Conservation (phyloP, 2,888 invertebrate species). For the Phania funesta region DNA sequence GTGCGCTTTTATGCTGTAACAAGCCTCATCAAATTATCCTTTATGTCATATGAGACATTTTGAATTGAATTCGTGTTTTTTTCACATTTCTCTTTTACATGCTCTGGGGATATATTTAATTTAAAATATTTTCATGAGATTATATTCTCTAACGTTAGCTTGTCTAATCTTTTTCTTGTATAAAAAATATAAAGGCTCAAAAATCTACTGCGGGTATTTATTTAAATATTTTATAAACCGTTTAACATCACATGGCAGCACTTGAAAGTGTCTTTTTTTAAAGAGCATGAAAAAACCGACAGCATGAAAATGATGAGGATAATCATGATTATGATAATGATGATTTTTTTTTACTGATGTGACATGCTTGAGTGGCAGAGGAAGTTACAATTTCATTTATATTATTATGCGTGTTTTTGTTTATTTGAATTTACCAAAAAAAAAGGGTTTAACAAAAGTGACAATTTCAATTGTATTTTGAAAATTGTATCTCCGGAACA, state of each 20-base stretch:
- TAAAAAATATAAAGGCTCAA: background rate
- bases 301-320: conserved; percentile 37
- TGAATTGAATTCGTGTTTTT: conserved; percentile 53
- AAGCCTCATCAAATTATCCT: conserved; percentile 78
- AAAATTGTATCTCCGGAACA: background rate
- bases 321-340: conserved; percentile 40
- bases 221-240: conserved; percentile 46
- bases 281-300: background rate
- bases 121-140: conserved; percentile 76
- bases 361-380: conserved; percentile 65
- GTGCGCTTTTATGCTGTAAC: conserved; percentile 61
- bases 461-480: conserved; percentile 51
- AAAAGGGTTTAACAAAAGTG: conserved; percentile 48
- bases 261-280: conserved; percentile 58
- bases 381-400: conserved; percentile 45
- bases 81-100: conserved; percentile 41
- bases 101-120: conserved; percentile 77
- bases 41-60: conserved; percentile 77
- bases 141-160: conserved; percentile 60
- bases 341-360: conserved; percentile 46
- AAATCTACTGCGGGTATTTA: conserved; percentile 12
- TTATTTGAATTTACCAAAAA: conserved; percentile 1
- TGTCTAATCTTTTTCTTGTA: conserved; percentile 27
- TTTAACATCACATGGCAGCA: conserved; percentile 44
- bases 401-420: conserved; percentile 22